Percentiles rank a stretch among this genome's conserved stretches.
phyloP scores from a whole-genome alignment of 2,888 invertebrate species.

The Thereva nobilitata region DNA sequence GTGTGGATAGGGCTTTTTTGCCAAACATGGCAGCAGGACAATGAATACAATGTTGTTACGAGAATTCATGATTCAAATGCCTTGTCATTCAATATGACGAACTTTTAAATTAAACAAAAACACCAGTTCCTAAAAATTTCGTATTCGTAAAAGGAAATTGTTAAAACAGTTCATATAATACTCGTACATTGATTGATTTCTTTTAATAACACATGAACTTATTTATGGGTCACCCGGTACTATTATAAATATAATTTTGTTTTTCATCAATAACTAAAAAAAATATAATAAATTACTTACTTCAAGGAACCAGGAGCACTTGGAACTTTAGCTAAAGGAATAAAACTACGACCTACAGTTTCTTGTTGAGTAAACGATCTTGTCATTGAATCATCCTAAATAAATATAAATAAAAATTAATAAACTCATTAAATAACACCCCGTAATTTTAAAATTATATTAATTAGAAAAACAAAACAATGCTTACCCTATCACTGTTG shows the following conservation, averaged over 20 bases:
- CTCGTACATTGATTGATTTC: too few species aligned
- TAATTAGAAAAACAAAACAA: conserved; percentile 19
- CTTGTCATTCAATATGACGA: too few species aligned
- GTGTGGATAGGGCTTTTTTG: too few species aligned
- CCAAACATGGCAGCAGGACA: too few species aligned
- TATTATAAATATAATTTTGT: background rate
- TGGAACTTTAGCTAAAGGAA: conserved; percentile 66
- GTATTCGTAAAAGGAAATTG: too few species aligned
- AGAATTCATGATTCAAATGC: too few species aligned
- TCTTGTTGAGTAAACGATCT: conserved; percentile 50
- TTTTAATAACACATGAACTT: background rate
- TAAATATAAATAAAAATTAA: conserved; percentile 22
- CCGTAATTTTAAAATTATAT: background rate
- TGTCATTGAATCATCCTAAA: conserved; percentile 49
- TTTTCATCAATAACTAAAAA: background rate
- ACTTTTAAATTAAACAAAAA: too few species aligned
- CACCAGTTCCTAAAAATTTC: too few species aligned
- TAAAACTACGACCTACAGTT: conserved; percentile 45
- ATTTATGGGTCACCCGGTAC: background rate
- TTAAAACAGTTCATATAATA: too few species aligned
- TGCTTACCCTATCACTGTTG: conserved; percentile 44
- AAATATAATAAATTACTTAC: conserved; percentile 58
- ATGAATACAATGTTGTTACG: too few species aligned
- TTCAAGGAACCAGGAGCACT: conserved; percentile 77
- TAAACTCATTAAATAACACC: conserved; percentile 4